These are phyloP conservation scores for Calypte anna DNA, from an alignment of 2,113 vertebrate genomes.

Conservation along the genomic window DNA sequence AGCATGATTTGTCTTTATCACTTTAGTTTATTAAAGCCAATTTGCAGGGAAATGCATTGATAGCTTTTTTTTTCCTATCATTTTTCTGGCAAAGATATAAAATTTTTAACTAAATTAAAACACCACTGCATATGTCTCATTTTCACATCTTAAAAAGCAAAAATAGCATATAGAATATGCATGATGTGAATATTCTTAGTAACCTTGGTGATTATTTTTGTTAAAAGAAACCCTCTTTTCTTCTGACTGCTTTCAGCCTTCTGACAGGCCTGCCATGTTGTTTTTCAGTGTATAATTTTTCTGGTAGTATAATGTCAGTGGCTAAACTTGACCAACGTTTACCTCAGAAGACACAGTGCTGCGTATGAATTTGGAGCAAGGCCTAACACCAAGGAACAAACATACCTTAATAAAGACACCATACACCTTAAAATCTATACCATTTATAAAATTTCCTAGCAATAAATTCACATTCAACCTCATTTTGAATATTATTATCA, in stretches of 20 bases:
- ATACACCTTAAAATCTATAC: neutral
- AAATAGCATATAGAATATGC: neutral
- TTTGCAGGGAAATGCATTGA: neutral
- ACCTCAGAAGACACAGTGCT: neutral
- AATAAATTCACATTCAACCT: neutral
- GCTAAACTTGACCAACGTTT: neutral
- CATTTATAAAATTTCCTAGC: neutral
- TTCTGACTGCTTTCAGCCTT: neutral
- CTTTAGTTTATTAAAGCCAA: neutral
- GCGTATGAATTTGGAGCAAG: neutral
- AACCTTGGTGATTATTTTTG: conserved; percentile 15
- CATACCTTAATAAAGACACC: neutral
- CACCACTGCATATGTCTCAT: neutral
- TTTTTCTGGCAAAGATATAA: conserved; percentile 26
- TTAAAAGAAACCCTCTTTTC: neutral
- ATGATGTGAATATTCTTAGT: conserved; percentile 17
- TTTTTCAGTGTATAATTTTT: neutral
- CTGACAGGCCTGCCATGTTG: neutral
- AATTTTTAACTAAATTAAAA: conserved; percentile 47
- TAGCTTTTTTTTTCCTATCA: neutral
- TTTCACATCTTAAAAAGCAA: conserved; percentile 34
- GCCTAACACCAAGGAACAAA: neutral
- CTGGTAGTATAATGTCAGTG: neutral
- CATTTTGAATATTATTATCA: neutral
- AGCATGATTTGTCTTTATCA: neutral